These are phyloP conservation scores for Drosophila pectinifera DNA, from an alignment of 1,140 invertebrate genomes.

Conservation along the genomic window DNA sequence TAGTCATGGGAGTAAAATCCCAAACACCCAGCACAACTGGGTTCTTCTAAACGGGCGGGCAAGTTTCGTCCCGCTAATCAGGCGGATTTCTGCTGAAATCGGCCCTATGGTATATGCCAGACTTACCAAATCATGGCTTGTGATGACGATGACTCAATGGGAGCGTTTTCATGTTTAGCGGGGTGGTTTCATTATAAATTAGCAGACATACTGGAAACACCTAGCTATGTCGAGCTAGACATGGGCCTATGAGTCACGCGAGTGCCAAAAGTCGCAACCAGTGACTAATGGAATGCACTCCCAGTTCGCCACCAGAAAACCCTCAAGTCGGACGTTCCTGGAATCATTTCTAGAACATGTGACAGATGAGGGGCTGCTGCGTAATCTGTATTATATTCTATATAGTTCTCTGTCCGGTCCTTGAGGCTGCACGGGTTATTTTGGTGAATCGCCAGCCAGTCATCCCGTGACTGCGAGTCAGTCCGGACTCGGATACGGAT, in stretches of 20 bases:
- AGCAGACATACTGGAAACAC: constrained; percentile 18
- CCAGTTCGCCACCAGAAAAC: constrained; percentile 9
- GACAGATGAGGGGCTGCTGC: constrained; percentile 10
- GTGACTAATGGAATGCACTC: constrained; percentile 37
- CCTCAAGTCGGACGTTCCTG: constrained; percentile 20
- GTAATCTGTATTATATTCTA: constrained; percentile 15
- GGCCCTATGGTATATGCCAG: constrained; percentile 7
- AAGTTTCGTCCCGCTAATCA: background rate
- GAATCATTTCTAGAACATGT: constrained; percentile 36
- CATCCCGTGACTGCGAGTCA: constrained; percentile 12
- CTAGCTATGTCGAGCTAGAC: constrained; percentile 21
- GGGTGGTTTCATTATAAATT: constrained; percentile 14
- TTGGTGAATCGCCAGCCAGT: constrained; percentile 22
- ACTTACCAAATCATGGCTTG: background rate
- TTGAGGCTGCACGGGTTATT: constrained; percentile 22
- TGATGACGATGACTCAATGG: constrained; percentile 34
- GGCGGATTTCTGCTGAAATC: constrained; percentile 5
- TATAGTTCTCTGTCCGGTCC: constrained; percentile 13
- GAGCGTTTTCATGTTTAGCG: background rate
- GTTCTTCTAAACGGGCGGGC: background rate
- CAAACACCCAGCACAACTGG: background rate
- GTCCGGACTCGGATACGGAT: constrained; percentile 5
- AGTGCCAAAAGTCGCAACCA: constrained; percentile 6
- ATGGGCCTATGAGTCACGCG: constrained; percentile 13
- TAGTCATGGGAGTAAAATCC: constrained; percentile 16